Conservation (phyloP, 1,140 invertebrate species). For the Colletes latitarsis region DNA sequence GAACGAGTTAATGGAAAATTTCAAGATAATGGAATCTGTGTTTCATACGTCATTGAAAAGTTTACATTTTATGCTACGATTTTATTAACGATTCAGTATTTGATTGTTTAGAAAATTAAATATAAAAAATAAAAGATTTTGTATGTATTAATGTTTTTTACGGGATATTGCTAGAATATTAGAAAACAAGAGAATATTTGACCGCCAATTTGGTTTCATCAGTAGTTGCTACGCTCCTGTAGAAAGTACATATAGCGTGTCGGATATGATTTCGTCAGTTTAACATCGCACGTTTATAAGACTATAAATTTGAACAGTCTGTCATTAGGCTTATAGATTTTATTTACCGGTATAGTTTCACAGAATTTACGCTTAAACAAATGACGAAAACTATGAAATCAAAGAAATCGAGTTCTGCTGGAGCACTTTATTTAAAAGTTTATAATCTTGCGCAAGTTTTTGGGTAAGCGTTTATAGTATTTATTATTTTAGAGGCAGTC, state of each 20-base stretch:
- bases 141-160: background rate
- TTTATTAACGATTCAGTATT: background rate
- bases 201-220: background rate
- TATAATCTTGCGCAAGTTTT: conserved; percentile 77
- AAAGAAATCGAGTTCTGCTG: conserved; percentile 50
- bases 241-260: background rate
- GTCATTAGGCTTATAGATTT: background rate
- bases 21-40: background rate
- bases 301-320: background rate
- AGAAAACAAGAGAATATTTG: background rate
- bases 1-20: background rate
- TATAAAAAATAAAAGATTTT: background rate
- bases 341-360: background rate
- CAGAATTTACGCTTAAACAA: background rate
- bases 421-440: conserved; percentile 73
- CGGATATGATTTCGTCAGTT: conserved; percentile 2
- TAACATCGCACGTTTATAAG: no score
- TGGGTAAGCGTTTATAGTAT: conserved; percentile 70
- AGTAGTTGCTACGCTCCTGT: conserved; percentile 12
- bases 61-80: no score
- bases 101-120: background rate
- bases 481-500: background rate
- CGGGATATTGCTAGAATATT: background rate
- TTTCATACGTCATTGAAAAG: background rate
- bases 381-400: conserved; percentile 62